Evolutionary conservation across 2,797 vertebrate species (phyloP), one percentile per base, ranked within the genome.

Genomic region (Podarcis lilfordi): DNA sequence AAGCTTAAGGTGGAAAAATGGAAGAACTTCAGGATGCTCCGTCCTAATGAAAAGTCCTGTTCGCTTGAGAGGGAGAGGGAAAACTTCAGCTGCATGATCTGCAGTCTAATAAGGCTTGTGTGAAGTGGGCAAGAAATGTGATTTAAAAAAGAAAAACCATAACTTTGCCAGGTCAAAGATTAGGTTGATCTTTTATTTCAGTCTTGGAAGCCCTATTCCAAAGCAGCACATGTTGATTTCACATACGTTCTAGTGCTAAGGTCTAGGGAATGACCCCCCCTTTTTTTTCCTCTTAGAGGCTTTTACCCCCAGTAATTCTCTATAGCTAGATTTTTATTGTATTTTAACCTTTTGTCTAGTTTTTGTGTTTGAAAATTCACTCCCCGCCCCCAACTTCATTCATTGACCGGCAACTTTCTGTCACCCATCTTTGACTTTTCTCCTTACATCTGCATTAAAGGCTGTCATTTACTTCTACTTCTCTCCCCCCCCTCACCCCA

Each of bases 361-460:
- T 97, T 96, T 95, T 97, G 96, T 97, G 95, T 96, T 97, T 90
- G 94, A 97, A 97, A 96, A 95, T 97, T 97, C 50, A 50, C 50
- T 50, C 50, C 50, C 50, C 50, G 2, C 8, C 96, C 96, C 95
- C 94, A 93, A 95, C 69, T 85, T 85, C 96, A 97, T 97, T 97
- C 97, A 97, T 96, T 94, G 96, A 96, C 94, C 94, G 93, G 96
- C 96, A 97, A 97, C 97, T 97, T 97, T 97, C 97, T 98, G 96
- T 98, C 97, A 97, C 96, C 97, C 97, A 97, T 97, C 96, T 97
- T 96, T 98, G 98, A 98, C 98, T 98, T 98, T 96, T 96, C 95
- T 96, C 95, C 97, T 97, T 97, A 97, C 97, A 96, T 97, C 97
- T 97, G 97, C 97, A 97, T 97, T 97, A 98, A 97, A 61, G 97